These are phyloP conservation scores for Andricus quercusramuli DNA, from an alignment of 2,888 invertebrate genomes.

Conservation along the genomic window DNA sequence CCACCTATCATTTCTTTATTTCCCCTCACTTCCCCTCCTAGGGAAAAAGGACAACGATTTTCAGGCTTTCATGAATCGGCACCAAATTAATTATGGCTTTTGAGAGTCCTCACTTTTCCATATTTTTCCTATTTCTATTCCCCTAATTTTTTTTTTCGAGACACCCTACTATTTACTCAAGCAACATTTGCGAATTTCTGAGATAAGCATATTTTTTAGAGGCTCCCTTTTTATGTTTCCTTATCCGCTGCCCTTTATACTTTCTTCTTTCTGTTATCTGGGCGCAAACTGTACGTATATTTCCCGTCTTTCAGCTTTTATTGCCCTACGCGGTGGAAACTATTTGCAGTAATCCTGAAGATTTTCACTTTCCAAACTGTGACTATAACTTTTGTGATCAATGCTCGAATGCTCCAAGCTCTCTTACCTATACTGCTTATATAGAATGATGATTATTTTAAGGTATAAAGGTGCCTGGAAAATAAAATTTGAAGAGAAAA, in stretches of 20 bases:
- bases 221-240: background rate
- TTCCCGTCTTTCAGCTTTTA: constrained; percentile 9
- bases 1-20: too few relatives aligned
- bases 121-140: too few relatives aligned
- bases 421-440: background rate
- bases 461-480: background rate
- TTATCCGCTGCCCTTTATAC: background rate
- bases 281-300: background rate
- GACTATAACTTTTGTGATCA: constrained; percentile 20
- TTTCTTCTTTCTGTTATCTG: constrained; percentile 24
- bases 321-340: constrained; percentile 8
- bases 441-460: background rate
- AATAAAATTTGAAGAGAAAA: background rate
- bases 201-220: background rate
- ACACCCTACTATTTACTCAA: too few relatives aligned
- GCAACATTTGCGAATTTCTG: too few relatives aligned
- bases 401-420: background rate
- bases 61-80: too few relatives aligned
- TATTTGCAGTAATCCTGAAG: constrained; percentile 13
- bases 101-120: too few relatives aligned
- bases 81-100: too few relatives aligned
- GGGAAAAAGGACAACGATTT: too few relatives aligned
- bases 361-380: constrained; percentile 25
- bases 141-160: too few relatives aligned
- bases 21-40: too few relatives aligned